phyloP scores from a whole-genome alignment of 2,888 invertebrate species.

The Xiphydria camelus region DNA sequence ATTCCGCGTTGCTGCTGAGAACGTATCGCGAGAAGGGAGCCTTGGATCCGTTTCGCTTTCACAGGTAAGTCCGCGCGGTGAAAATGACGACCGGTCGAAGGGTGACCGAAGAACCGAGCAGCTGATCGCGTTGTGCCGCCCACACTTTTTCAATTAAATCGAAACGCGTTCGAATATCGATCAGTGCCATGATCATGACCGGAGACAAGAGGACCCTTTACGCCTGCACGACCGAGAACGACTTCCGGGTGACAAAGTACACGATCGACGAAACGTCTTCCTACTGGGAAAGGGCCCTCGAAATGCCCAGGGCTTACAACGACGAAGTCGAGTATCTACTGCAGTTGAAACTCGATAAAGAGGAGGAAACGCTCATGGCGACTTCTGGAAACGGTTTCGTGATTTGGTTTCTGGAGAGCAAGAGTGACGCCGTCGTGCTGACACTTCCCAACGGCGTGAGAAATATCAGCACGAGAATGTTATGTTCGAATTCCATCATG shows the following conservation, averaged over 20 bases:
- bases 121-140: too few relatives aligned
- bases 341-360: slow-evolving; percentile 81
- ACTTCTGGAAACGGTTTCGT: slow-evolving; percentile 84
- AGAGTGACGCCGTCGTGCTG: slow-evolving; percentile 67
- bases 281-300: slow-evolving; percentile 67
- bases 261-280: slow-evolving; percentile 57
- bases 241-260: slow-evolving; percentile 63
- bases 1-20: slow-evolving; percentile 71
- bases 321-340: slow-evolving; percentile 77
- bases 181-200: slow-evolving; percentile 70
- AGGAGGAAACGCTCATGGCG: slow-evolving; percentile 80
- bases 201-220: slow-evolving; percentile 70
- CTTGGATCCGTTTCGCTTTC: slow-evolving; percentile 64
- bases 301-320: slow-evolving; percentile 68
- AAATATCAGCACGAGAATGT: slow-evolving; percentile 90
- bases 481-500: slow-evolving; percentile 89
- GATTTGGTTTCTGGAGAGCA: slow-evolving; percentile 73
- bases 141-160: too few relatives aligned
- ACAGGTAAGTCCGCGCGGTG: slow-evolving; percentile 67
- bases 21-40: slow-evolving; percentile 62
- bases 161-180: too few relatives aligned
- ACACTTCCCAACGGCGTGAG: slow-evolving; percentile 83
- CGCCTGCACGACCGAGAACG: slow-evolving; percentile 69
- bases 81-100: too few relatives aligned
- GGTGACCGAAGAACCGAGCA: too few relatives aligned